Evolutionary conservation across 1,140 invertebrate genomes (phyloP), one percentile per base, ranked within the genome.

Genomic region (Globodera rostochiensis): DNA sequence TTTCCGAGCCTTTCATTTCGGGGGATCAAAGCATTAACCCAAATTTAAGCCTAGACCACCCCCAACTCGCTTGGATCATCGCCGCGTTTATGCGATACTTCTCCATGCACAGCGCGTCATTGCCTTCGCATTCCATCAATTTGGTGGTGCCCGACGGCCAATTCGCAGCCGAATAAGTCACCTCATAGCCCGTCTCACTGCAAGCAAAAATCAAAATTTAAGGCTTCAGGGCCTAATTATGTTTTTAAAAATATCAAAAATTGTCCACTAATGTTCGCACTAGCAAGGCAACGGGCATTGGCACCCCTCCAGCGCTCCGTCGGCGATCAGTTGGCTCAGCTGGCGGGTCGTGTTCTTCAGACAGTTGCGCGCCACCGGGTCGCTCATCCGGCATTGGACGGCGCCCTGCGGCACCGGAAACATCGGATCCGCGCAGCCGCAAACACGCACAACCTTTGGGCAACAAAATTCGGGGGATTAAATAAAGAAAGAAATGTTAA

Each of bases 101-200:
- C 64, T 90, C 88, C 77, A 89, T 74, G 74, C 88, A 89, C n/a
- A 90, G 70, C 46, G 86, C 84, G 69, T 89, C 88, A 25, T 71
- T 69, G 64, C 76, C 69, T 6, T 69, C 64, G 21, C 76, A 78
- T n/a, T 78, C 76, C 74, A 84, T 73, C 8, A 88, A 71, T 86
- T 90, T 85, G 6, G 88, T 81, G 13, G 88, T 89, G 15, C 88
- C 88, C 4, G 88, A 89, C 3, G 88, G 88, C 88, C 88, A 89
- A 15, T 88, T 67, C 36, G 88, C 87, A 0, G 88, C 86, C 9
- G 88, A 89, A 79, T 89, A 89, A 7, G 86, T 84, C 13, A 89
- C 86, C 82, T 89, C 88, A 71, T 89, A 89, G 73, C 88, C 89
- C 50, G 82, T 89, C 83, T 89, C 88, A 49, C 88, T 88, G 74